Evolutionary conservation across 1,140 invertebrate species (phyloP).

Genomic region (Popillia japonica): DNA sequence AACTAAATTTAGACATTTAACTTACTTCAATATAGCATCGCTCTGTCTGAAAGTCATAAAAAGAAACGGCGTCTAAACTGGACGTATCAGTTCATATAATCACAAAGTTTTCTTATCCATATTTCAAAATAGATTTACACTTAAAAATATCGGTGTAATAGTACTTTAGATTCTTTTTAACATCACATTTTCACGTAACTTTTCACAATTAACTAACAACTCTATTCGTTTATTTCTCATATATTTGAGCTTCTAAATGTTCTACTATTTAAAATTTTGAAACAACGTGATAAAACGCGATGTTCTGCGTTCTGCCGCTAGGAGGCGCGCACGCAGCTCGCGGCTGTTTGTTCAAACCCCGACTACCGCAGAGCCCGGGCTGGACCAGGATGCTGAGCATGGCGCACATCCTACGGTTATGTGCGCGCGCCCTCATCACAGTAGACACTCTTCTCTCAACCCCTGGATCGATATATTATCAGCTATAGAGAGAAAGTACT

Average conservation of each 20-base stretch:
- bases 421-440: constrained; percentile 45
- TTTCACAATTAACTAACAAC: background rate
- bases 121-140: background rate
- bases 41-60: background rate
- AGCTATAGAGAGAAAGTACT: constrained; percentile 39
- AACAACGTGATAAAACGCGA: constrained; percentile 27
- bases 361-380: constrained; percentile 57
- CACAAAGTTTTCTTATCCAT: background rate
- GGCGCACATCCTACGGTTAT: constrained; percentile 52
- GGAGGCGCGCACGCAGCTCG: constrained; percentile 42
- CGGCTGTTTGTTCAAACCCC: constrained; percentile 47
- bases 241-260: background rate
- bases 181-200: background rate
- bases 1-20: background rate
- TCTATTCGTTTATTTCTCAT: background rate
- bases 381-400: constrained; percentile 58
- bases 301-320: constrained; percentile 41
- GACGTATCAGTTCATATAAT: background rate
- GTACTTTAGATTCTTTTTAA: background rate
- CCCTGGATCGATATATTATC: constrained; percentile 54
- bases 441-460: constrained; percentile 38
- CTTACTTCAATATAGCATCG: constrained; percentile 16
- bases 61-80: background rate
- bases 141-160: background rate
- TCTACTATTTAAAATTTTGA: constrained; percentile 22